Base-by-base conservation (phyloP, 2,888 invertebrate genomes). In the Calephelis perditalis region DNA sequence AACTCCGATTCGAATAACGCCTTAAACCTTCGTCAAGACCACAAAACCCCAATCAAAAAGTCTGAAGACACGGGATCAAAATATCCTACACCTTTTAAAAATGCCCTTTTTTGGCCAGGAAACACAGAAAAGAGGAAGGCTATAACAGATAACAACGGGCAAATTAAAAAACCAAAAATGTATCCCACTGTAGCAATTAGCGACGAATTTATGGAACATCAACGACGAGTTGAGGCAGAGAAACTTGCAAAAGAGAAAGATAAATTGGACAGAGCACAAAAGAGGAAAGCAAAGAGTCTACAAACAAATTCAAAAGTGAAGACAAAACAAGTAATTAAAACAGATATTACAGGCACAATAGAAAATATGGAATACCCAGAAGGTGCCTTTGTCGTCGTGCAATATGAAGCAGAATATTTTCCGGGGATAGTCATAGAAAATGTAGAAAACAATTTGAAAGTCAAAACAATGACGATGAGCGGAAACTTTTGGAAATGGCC, bases 351-450 rank as follows among this genome's bases (percentile, higher is more conserved):
- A 57, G 57, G 26, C 3, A 44, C 46, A 57, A 57, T 45, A 46
- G 46, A 47, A 57, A 47, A 46, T 9, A 57, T 57, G 47, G 57
- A 57, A 35, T 46, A 46, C 57, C 47, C 57, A 57, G 57, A 57
- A 47, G 57, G 46, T 15, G 47, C 45, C 35, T 47, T 57, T 35
- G 57, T 57, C n/a, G 57, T 57, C n/a, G 57, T 57, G 45, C 57
- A 57, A 57, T 46, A 57, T 57, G 57, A 57, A 57, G 57, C 11
- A 57, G 57, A 47, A 57, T 57, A 57, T 35, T 57, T 57, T 57
- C 57, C 57, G 26, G 57, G 57, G 45, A 57, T 57, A 57, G 57
- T 57, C 45, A 57, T 64, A 40, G 63, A 57, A 46, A 46, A 46
- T 46, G n/a, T 46, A 46, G 5, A 46, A 1, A 46, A n/a, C 2